A percentile compares a stretch with the other conserved stretches of the same genome.
Conservation (phyloP, 2,888 invertebrate genomes). For the Heterodera filipjevi region DNA sequence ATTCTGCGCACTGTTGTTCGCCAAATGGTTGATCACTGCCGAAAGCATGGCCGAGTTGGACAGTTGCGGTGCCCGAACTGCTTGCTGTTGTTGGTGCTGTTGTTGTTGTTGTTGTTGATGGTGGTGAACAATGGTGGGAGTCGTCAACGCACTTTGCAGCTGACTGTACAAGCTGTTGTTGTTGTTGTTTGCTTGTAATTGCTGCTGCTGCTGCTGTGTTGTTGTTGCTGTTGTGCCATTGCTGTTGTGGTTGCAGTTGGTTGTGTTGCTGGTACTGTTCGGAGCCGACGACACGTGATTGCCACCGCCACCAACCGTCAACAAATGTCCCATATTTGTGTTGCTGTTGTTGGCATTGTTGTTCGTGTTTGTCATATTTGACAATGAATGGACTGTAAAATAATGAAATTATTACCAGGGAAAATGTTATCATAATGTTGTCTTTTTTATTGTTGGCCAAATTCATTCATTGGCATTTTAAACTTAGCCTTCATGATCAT, state of each 20-base stretch:
- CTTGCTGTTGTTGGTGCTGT: not conserved
- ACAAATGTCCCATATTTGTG: not conserved
- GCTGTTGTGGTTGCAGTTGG: not conserved
- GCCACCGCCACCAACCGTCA: not conserved
- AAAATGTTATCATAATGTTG: too few relatives aligned
- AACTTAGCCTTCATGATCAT: too few relatives aligned
- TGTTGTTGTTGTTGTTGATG: not conserved
- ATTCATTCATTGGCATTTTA: not conserved
- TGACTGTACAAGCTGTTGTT: constrained; percentile 17
- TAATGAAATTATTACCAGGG: not conserved
- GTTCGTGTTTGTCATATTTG: not conserved
- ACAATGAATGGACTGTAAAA: constrained; percentile 28
- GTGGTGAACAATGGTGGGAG: not conserved
- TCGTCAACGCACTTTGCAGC: constrained; percentile 14
- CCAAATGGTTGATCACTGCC: constrained; percentile 26
- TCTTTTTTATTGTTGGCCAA: not conserved
- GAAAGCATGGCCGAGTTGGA: constrained; percentile 27
- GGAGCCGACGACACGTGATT: not conserved
- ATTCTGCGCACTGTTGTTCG: constrained; percentile 26
- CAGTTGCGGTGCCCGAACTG: constrained; percentile 18
- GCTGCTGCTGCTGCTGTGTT: not conserved
- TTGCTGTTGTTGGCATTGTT: constrained; percentile 29
- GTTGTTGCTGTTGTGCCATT: not conserved
- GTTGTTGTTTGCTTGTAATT: not conserved
- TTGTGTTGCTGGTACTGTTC: not conserved